Evolutionary conservation across 1,140 invertebrate species (phyloP), one percentile per base, ranked within the genome.

Genomic region (Diorhabda carinulata): DNA sequence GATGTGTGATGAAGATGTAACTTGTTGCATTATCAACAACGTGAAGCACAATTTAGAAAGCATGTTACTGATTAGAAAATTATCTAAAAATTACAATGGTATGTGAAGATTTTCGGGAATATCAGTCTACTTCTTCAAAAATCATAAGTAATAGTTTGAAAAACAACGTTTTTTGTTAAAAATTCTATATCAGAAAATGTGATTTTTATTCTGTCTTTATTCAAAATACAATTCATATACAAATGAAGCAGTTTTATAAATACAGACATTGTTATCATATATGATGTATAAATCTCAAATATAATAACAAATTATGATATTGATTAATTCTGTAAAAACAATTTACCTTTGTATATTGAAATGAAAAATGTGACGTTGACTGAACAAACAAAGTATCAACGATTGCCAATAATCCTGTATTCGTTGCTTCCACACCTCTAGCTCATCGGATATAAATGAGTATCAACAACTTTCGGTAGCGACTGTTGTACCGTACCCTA

Each of bases 351-450:
- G 77, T 79, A 77, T 73, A 71, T 71, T 61, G 72, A 73, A 75
- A 79, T 79, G 70, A 77, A 79, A 79, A 79, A 78, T 77, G 74
- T 72, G 75, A 76, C 76, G 75, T 69, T 73, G 74, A 71, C 73
- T 79, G 78, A 74, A 77, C 76, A 79, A 79, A 79, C 77, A 79
- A 77, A 78, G 78, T 78, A 78, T 78, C 74, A 70, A 66, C 76
- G 76, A 78, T 78, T 75, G 77, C 67, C 77, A 78, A 77, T 79
- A 79, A 79, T 79, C 78, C 77, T 76, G n/a, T 52, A 78, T 79
- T 79, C 78, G 73, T 72, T 71, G 73, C 74, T 70, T 75, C 74
- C 75, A 72, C 77, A 79, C 78, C 77, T 79, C 77, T 56, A 68
- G 75, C 72, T 74, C 72, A 69, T 58, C 61, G 43, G 52, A 64